A percentile compares a stretch with the other conserved stretches of the same genome.
phyloP scores from a whole-genome alignment of 2,113 vertebrate species.

The Notarius quadriscutis region DNA sequence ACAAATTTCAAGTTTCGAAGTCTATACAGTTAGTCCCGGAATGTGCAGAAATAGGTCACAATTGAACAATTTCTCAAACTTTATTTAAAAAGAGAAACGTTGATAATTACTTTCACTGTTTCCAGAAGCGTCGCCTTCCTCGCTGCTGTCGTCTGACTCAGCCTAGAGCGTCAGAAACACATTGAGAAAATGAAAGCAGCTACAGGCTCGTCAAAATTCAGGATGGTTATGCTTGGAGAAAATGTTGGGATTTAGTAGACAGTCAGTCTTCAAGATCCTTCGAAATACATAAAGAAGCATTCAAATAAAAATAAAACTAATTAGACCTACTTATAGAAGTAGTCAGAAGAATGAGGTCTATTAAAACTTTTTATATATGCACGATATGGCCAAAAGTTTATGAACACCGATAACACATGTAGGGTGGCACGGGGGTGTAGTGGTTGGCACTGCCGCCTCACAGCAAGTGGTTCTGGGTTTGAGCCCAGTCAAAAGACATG shows the following conservation, averaged over 20 bases:
- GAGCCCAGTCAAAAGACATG: no score
- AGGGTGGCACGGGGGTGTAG: no score
- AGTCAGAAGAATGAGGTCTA: not conserved
- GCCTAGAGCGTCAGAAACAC: slow-evolving; percentile 54
- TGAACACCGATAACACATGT: no score
- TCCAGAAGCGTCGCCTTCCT: slow-evolving; percentile 72
- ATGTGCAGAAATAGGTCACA: no score
- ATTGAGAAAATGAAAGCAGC: not conserved
- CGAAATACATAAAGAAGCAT: not conserved
- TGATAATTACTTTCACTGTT: slow-evolving; percentile 76
- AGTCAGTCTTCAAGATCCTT: not conserved
- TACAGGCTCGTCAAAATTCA: not conserved
- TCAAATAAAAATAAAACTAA: not conserved
- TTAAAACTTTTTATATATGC: not conserved
- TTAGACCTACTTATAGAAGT: not conserved
- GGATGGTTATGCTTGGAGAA: not conserved
- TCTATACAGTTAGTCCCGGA: no score
- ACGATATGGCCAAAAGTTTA: no score
- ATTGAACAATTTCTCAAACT: not conserved
- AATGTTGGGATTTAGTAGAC: not conserved
- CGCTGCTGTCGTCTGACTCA: slow-evolving; percentile 74
- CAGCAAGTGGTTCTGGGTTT: no score
- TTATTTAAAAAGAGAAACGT: not conserved
- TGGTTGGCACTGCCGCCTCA: no score
- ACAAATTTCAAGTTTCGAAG: no score